Conservation (phyloP, 2,113 vertebrate genomes). For the Xiphorhynchus elegans region DNA sequence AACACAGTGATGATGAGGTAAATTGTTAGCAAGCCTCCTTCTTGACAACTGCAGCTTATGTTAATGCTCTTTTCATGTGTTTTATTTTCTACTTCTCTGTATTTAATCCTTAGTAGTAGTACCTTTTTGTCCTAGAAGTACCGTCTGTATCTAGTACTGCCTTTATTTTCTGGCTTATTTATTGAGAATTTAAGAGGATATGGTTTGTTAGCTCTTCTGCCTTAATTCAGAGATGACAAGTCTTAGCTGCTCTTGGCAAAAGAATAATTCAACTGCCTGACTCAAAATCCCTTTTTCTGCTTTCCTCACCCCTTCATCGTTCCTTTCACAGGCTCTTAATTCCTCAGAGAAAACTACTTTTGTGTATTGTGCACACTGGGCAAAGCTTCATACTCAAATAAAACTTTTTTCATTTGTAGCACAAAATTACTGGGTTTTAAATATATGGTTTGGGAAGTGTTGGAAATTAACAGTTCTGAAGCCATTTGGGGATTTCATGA, state of each 20-base stretch:
- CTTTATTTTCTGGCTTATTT: neutral
- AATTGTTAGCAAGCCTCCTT: slow-evolving; percentile 43
- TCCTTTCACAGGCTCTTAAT: neutral
- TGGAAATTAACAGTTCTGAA: neutral
- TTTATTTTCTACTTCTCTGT: neutral
- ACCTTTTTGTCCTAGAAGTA: neutral
- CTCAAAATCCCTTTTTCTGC: neutral
- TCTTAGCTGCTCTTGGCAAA: neutral
- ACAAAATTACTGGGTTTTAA: neutral
- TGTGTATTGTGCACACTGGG: neutral
- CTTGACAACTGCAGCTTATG: neutral
- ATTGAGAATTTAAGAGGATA: neutral
- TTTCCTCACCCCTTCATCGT: neutral
- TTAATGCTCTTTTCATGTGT: neutral
- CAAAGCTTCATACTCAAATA: neutral
- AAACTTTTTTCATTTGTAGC: neutral
- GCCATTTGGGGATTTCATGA: neutral
- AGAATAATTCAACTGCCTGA: neutral
- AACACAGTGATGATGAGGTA: slow-evolving; percentile 94
- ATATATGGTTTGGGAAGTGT: neutral
- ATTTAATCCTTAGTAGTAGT: neutral
- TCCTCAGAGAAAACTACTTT: neutral
- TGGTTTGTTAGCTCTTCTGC: neutral
- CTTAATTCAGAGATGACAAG: neutral
- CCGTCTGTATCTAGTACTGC: neutral